These are phyloP conservation scores for Chaetodon auriga DNA, from an alignment of 2,113 vertebrate genomes.

Conservation along the genomic window DNA sequence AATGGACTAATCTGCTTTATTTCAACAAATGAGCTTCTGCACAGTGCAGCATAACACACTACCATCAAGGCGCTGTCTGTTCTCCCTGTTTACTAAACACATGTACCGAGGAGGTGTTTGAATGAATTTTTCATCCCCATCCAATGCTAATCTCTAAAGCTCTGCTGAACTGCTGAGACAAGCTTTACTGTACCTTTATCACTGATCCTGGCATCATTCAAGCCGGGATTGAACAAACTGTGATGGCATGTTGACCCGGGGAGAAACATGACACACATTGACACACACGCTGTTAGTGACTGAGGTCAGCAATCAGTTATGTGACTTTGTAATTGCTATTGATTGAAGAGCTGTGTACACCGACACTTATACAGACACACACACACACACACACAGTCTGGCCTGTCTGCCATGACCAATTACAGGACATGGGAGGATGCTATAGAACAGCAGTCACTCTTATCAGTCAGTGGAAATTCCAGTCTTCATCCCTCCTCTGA, in stretches of 20 bases:
- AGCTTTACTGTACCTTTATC: conserved; percentile 42
- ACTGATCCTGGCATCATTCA: conserved; percentile 14
- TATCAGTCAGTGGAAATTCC: conserved; percentile 57
- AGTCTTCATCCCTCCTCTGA: conserved; percentile 31
- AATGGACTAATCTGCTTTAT: conserved; percentile 61
- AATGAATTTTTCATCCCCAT: conserved; percentile 47
- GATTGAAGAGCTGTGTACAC: conserved; percentile 59
- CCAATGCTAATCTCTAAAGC: conserved; percentile 44
- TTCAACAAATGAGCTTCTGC: conserved; percentile 54
- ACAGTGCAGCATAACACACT: background rate
- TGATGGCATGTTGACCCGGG: conserved; percentile 30
- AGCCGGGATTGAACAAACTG: conserved; percentile 15
- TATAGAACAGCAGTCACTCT: conserved; percentile 32
- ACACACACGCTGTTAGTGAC: conserved; percentile 23
- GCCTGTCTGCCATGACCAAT: conserved; percentile 50
- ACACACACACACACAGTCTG: conserved; percentile 12
- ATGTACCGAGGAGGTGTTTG: conserved; percentile 5
- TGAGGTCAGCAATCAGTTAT: conserved; percentile 46
- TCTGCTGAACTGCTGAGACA: conserved; percentile 60
- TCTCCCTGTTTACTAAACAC: conserved; percentile 19
- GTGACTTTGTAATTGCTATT: conserved; percentile 71
- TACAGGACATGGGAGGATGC: conserved; percentile 61
- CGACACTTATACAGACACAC: conserved; percentile 8
- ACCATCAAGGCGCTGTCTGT: background rate
- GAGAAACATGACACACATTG: conserved; percentile 45